Base-by-base conservation (phyloP, 2,113 vertebrate species). In the Colistium nudipinnis region DNA sequence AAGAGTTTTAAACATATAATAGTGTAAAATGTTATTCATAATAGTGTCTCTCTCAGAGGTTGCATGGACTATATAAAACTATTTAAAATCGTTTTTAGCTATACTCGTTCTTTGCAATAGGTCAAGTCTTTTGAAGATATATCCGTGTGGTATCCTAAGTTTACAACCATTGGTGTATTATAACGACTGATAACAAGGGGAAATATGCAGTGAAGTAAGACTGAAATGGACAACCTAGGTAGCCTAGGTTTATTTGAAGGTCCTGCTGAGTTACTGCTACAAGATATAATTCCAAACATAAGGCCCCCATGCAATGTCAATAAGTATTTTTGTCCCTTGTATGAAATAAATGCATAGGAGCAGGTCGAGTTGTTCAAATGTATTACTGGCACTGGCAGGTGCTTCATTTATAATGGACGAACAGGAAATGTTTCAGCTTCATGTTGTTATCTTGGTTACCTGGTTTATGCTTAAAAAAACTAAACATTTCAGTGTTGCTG, bases 401-500 rank as follows among this genome's bases (percentile, higher is more conserved):
- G 19, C 1, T 39, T 54, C 3, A 8, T 41, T 41, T 67, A 10
- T 8, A 47, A 28, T 24, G 8, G 5, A 31, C 8, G 36, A 5
- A 54, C 39, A 47, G 30, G 3, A 47, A 16, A 31, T n/a, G 3
- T 33, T 33, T 4, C 31, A 33, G 4, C 31, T n/a, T n/a, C n/a
- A n/a, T n/a, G n/a, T n/a, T n/a, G n/a, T n/a, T n/a, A n/a, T n/a
- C n/a, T n/a, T n/a, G n/a, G n/a, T n/a, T n/a, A n/a, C n/a, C n/a
- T n/a, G n/a, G n/a, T n/a, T n/a, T n/a, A n/a, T n/a, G n/a, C n/a
- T 33, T 22, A 65, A 62, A 73, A 13, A 51, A 16, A 45, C 48
- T 69, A 68, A 76, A 63, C 14, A 68, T 73, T 53, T 80, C 68
- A 61, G 55, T 74, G 76, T 62, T 80, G 75, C 85, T 84, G 87